Conservation (phyloP, 2,888 invertebrate genomes). For the Meiosimyza platycephala region DNA sequence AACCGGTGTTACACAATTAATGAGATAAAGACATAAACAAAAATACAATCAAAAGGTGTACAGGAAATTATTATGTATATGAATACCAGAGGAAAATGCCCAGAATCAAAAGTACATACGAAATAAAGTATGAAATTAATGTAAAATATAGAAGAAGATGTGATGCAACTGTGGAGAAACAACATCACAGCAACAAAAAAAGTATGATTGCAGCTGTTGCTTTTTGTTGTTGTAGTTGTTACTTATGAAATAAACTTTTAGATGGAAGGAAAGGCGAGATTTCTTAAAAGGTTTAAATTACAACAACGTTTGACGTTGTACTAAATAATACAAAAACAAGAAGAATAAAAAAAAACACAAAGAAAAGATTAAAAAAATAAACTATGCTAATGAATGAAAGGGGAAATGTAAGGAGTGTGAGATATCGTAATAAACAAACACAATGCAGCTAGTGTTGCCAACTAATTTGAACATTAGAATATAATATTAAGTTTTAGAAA, state of each 20-base stretch:
- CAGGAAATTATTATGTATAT: background rate
- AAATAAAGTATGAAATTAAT: background rate
- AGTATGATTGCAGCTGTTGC: slow-evolving; percentile 20
- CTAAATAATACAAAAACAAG: background rate
- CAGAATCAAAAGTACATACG: background rate
- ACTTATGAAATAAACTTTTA: background rate
- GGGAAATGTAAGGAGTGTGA: background rate
- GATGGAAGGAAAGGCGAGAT: slow-evolving; percentile 15
- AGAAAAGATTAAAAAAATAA: background rate
- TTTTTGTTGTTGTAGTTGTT: slow-evolving; percentile 1
- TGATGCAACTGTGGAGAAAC: slow-evolving; percentile 13
- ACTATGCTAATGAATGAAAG: background rate
- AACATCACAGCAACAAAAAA: slow-evolving; percentile 1
- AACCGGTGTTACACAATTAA: too few relatives aligned
- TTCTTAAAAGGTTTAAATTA: slow-evolving; percentile 18
- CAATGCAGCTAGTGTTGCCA: background rate
- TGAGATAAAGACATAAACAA: too few relatives aligned
- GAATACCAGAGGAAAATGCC: background rate
- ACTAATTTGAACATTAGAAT: background rate
- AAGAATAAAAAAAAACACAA: too few relatives aligned
- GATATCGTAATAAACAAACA: background rate
- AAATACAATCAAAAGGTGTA: background rate
- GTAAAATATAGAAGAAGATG: background rate
- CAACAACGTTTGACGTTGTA: slow-evolving; percentile 12
- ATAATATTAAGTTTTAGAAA: too few relatives aligned